A percentile compares a stretch with the other conserved stretches of the same genome.
Conservation (phyloP, 2,888 invertebrate genomes). For the Nymphalis urticae region DNA sequence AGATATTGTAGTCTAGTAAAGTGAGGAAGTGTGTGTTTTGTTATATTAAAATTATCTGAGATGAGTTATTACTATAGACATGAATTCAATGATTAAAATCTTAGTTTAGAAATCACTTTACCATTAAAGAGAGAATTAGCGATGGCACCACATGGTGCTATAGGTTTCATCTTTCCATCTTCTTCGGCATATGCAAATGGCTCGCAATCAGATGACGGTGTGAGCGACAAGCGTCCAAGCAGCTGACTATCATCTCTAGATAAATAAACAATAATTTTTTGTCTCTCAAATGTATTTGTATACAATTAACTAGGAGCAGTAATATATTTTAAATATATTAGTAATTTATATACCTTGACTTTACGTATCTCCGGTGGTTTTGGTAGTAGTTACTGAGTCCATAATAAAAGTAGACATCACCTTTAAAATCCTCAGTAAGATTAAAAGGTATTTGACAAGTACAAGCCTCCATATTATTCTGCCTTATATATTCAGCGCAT, state of each 20-base stretch:
- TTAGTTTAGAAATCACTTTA: slow-evolving; percentile 58
- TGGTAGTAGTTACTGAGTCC: slow-evolving; percentile 99
- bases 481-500: slow-evolving; percentile 85
- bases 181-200: slow-evolving; percentile 86
- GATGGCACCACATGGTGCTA: slow-evolving; percentile 99
- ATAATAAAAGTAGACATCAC: slow-evolving; percentile 98
- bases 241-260: slow-evolving; percentile 93
- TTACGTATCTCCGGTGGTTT: slow-evolving; percentile 98
- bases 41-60: no score
- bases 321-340: not conserved
- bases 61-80: not conserved
- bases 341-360: slow-evolving; percentile 83
- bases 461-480: slow-evolving; percentile 78
- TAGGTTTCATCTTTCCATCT: slow-evolving; percentile 77
- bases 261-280: slow-evolving; percentile 4
- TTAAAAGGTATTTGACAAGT: slow-evolving; percentile 85
- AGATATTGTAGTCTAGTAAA: no score
- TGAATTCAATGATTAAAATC: not conserved
- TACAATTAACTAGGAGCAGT: not conserved
- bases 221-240: slow-evolving; percentile 86
- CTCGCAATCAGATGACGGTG: slow-evolving; percentile 89
- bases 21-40: no score
- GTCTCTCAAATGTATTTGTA: not conserved
- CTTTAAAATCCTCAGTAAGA: slow-evolving; percentile 86
- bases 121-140: slow-evolving; percentile 99